Base-by-base conservation (phyloP, 2,888 invertebrate species). In the Rhyacophila evoluta region DNA sequence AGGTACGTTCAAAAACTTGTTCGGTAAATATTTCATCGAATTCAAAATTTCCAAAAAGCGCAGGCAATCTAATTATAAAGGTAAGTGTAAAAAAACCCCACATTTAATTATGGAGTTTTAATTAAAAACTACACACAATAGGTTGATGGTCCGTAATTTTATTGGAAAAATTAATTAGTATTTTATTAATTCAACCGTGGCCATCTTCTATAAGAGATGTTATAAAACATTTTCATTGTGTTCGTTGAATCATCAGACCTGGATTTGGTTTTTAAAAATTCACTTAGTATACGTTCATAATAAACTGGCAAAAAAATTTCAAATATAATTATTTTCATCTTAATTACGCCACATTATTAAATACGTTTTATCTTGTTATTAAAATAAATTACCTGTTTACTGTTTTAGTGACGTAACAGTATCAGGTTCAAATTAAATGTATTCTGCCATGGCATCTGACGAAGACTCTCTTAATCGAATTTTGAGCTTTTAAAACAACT, bases 141-240 rank as follows among this genome's bases (percentile, higher is more conserved):
- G 29, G 29, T 33, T 10, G 19, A 55, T 55, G 25, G 55, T 25
- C 25, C 8, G 10, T 8, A 55, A 55, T 55, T 55, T 55, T 55
- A 55, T 55, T 19, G 25, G 55, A 55, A 55, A 55, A 12, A 55
- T 55, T 55, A 55, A 55, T 55, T 55, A 55, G 25, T 55, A 55
- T 25, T 55, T 55, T 55, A 55, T 55, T 19, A 55, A 55, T 55
- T 55, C 55, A 55, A 19, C 19, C 55, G 55, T 55, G 19, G 8
- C 55, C 55, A 55, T 55, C 55, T 55, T 55, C 10, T 25, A 55
- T 25, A 8, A 25, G 19, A 55, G 55, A 55, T 55, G 55, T 55
- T 55, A 55, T 55, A 55, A 55, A 55, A 55, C 19, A 55, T 55
- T 19, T 55, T 25, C 55, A 55, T 55, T 55, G 55, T 55, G 55